Base-by-base conservation (phyloP, 2,888 invertebrate species). In the Melanostoma mellinum region DNA sequence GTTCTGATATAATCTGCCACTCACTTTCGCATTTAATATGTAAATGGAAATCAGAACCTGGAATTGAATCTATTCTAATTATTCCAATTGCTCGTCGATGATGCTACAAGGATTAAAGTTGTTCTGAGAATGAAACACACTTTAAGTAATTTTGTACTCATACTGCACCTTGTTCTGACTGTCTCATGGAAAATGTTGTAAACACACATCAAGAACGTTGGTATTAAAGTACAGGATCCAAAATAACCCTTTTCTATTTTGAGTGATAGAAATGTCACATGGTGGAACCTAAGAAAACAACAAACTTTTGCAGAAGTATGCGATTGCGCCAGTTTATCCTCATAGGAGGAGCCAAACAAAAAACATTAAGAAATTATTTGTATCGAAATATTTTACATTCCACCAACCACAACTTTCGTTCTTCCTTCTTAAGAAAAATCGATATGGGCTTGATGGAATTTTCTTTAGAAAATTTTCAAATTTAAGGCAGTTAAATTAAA, bases 251-350 rank as follows among this genome's bases (percentile, higher is more conserved):
- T 10, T 10, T 10, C 3, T 8, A 46, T 35, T 10, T 9, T 33
- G n/a, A 46, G 33, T 6, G 35, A 52, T 40, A 42, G 10, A 63
- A 40, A 50, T 71, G 77, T 77, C 77, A 77, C 77, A 71, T 77
- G 77, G 77, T 77, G 77, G 77, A 77, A 77, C 77, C 63, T 77
- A 77, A 71, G 71, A 71, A 65, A 44, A 58, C 56, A 63, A 71
- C 71, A 44, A 50, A 58, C 53, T 61, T 61, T 61, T 38, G 36
- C 6, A 30, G 30, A 50, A 65, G 36, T 56, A 65, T 71, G 77
- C 78, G 78, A 53, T 78, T 78, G 78, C 78, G 78, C 78, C 58
- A 52, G 67, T 60, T 60, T 78, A 67, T 67, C 53, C 65, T 60
- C 35, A 35, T 72, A 78, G 78, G 78, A 78, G 78, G 78, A 78